These are phyloP conservation scores for Lophochroa leadbeateri DNA, from an alignment of 2,113 vertebrate genomes.

Conservation along the genomic window DNA sequence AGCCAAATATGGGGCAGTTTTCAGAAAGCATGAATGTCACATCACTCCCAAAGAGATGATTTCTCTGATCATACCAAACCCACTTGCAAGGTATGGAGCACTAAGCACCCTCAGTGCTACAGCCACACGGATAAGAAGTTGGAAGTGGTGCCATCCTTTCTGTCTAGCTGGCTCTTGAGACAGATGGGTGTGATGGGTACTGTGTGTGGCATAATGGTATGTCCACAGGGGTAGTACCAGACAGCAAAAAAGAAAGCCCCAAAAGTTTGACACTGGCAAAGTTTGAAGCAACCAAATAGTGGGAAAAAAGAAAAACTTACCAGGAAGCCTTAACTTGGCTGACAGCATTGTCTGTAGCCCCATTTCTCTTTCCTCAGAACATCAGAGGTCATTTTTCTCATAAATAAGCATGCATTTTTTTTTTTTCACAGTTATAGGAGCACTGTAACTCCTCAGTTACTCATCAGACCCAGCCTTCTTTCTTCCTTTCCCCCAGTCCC, in stretches of 20 bases:
- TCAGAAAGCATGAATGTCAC: background rate
- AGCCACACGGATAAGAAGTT: background rate
- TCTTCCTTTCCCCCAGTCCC: background rate
- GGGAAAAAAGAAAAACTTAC: background rate
- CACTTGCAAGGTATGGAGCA: background rate
- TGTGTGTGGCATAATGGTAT: background rate
- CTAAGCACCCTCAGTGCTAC: background rate
- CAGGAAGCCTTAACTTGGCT: background rate
- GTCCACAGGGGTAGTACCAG: background rate
- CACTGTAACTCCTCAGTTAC: background rate
- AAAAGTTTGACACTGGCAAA: background rate
- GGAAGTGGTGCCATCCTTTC: background rate
- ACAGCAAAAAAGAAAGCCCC: background rate
- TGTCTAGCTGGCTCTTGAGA: background rate
- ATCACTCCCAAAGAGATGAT: background rate
- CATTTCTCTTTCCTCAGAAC: background rate
- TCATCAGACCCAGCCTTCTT: background rate
- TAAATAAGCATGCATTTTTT: background rate
- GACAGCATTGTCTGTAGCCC: background rate
- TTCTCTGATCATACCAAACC: background rate
- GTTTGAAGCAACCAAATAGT: background rate
- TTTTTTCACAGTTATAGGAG: background rate
- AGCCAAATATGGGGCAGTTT: background rate
- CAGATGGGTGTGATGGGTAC: rapidly evolving
- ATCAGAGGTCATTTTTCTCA: background rate